Base-by-base conservation (phyloP, 2,888 invertebrate genomes). In the Ophonus ardosiacus region DNA sequence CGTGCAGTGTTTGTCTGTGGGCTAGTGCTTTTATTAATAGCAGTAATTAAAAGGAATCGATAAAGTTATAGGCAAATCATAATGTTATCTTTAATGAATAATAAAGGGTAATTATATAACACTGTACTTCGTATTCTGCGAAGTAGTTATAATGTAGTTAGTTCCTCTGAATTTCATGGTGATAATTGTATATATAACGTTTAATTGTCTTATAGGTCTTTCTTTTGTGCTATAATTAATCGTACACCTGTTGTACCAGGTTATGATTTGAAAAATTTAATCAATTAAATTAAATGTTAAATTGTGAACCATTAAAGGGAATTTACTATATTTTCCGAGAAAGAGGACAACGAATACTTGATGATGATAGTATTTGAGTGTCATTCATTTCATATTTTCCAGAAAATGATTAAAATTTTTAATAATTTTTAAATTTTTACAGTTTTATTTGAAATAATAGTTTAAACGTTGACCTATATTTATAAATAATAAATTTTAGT, bases 1-100 rank as follows among this genome's bases (percentile, higher is more conserved):
- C 31, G 31, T 31, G 31, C 31, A 1, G 31, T 31, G 31, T 31
- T 31, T 31, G 31, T 31, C 7, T 61, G 18, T 61, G 38, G 38
- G 15, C 61, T n/a, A n/a, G 61, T 59, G 13, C 15, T 38, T 31
- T 68, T 80, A 80, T 80, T 61, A 80, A 38, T 80, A 38, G 17
- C 61, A 31, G 38, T 79, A 79, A 79, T 79, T 59, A 79, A 59
- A 79, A 79, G 6, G 57, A 10, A n/a, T 56, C 57, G 15, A 63
- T 63, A 63, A 51, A 51, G 31, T 63, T 18, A 18, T 13, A 24
- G 63, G 15, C 1, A 24, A 18, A 63, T 31, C 31, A 24, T 21
- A 21, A 24, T 21, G 21, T 24, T 61, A 18, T 17, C 17, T 51
- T 51, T 10, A 51, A 51, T 13, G 43, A 51, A 18, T 18, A 61